These are phyloP conservation scores for Apaloderma vittatum DNA, from an alignment of 2,113 vertebrate genomes.

Conservation along the genomic window DNA sequence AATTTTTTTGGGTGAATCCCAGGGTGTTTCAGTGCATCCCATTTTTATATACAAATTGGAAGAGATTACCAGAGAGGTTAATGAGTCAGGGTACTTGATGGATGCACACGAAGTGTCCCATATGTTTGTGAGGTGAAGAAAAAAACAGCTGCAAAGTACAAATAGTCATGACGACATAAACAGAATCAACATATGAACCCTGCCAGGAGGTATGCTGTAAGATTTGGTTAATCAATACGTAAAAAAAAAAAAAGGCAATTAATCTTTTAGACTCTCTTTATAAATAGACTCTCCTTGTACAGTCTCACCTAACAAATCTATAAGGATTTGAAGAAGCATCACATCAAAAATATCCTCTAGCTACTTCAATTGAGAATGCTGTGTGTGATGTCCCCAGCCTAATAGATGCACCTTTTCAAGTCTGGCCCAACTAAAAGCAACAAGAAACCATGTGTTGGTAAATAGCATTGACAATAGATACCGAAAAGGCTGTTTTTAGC, in stretches of 20 bases:
- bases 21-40: not conserved
- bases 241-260: not conserved
- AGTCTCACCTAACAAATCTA: not conserved
- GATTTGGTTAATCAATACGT: not conserved
- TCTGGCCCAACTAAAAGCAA: not conserved
- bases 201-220: not conserved
- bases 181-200: not conserved
- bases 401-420: not conserved
- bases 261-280: not conserved
- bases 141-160: not conserved
- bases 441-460: not conserved
- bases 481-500: not conserved
- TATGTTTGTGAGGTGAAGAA: not conserved
- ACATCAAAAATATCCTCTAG: not conserved
- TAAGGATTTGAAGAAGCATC: not conserved
- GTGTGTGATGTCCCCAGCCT: not conserved
- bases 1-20: not conserved
- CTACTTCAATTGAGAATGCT: not conserved
- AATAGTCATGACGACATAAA: not conserved
- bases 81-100: not conserved
- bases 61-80: not conserved
- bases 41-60: not conserved
- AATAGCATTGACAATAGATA: not conserved
- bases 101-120: fast-evolving
- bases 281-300: not conserved